Conservation (phyloP, 2,113 vertebrate genomes). For the Budorcas taxicolor region DNA sequence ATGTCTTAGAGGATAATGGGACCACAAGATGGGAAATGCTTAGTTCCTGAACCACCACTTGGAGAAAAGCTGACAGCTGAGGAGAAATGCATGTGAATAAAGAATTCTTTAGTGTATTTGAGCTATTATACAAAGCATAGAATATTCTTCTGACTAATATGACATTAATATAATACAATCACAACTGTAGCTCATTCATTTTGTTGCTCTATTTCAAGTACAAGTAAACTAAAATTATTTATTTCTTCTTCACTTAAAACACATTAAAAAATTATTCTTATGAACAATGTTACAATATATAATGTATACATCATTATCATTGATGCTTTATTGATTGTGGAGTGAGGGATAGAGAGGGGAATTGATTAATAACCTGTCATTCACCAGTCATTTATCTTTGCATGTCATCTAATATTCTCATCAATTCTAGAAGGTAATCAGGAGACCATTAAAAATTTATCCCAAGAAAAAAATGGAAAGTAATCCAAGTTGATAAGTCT, state of each 20-base stretch:
- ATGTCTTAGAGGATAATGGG: not conserved
- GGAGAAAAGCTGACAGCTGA: not conserved
- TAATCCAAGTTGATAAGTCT: not conserved
- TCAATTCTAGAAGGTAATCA: not conserved
- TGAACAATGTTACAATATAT: not conserved
- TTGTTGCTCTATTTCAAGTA: not conserved
- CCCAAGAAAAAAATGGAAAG: not conserved
- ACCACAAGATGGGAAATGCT: not conserved
- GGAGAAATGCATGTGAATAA: not conserved
- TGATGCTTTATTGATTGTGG: not conserved
- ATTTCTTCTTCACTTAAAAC: not conserved
- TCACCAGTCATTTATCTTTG: not conserved
- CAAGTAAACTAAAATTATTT: not conserved
- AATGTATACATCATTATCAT: not conserved
- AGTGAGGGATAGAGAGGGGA: not conserved
- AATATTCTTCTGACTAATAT: not conserved
- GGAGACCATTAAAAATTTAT: not conserved
- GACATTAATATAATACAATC: not conserved
- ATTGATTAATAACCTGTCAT: not conserved
- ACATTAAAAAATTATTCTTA: not conserved
- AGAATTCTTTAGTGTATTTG: not conserved
- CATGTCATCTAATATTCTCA: not conserved
- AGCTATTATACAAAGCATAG: not conserved
- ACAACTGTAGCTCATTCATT: not conserved
- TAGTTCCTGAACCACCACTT: not conserved